These are phyloP conservation scores for Parnassius mnemosyne DNA, from an alignment of 2,888 invertebrate species.

Conservation along the genomic window DNA sequence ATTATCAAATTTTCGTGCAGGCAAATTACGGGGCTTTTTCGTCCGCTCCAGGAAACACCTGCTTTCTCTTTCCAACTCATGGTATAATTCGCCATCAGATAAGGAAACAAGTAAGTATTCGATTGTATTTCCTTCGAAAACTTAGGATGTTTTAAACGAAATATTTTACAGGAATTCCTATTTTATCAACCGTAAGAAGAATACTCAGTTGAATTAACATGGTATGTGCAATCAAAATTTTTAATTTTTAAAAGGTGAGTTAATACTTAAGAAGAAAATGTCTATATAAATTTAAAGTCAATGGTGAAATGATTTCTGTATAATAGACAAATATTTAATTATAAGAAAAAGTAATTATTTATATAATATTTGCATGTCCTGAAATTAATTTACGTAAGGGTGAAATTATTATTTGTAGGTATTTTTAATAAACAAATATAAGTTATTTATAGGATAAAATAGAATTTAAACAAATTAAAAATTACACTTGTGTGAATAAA, in stretches of 20 bases:
- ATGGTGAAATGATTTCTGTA: too few species aligned
- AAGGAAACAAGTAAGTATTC: slow-evolving; percentile 51
- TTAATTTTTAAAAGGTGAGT: slow-evolving; percentile 31
- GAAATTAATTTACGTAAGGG: too few species aligned
- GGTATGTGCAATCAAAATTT: slow-evolving; percentile 55
- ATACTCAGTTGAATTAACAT: slow-evolving; percentile 74
- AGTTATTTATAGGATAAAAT: too few species aligned
- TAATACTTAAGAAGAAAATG: too few species aligned
- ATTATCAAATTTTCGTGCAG: slow-evolving; percentile 79
- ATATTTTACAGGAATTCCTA: slow-evolving; percentile 61
- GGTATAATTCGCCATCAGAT: slow-evolving; percentile 43
- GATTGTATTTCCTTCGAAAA: slow-evolving; percentile 65
- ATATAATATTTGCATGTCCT: too few species aligned
- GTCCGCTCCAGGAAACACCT: slow-evolving; percentile 47
- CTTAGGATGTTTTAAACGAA: slow-evolving; percentile 60
- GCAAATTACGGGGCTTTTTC: slow-evolving; percentile 75
- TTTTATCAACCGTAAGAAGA: slow-evolving; percentile 67
- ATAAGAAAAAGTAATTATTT: too few species aligned
- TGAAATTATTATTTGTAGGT: too few species aligned
- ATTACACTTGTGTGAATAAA: too few species aligned
- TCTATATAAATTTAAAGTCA: too few species aligned
- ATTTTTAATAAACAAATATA: too few species aligned
- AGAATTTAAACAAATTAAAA: too few species aligned
- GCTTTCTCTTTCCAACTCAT: slow-evolving; percentile 57
- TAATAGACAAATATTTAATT: too few species aligned